These are phyloP conservation scores for Eulemur macaco DNA, from an alignment of 2,113 vertebrate species.

Conservation along the genomic window DNA sequence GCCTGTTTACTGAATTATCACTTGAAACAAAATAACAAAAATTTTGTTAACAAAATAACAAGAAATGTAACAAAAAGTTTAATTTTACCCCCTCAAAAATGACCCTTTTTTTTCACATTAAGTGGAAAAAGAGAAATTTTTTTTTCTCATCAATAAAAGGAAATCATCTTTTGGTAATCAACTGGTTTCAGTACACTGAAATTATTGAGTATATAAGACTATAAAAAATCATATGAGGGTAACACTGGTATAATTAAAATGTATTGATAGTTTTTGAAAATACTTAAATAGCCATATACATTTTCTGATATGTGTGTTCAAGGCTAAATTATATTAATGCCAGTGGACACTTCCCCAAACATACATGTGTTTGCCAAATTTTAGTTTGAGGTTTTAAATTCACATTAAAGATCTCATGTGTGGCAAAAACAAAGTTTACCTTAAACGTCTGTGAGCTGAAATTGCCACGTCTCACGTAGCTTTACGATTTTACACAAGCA, in stretches of 20 bases:
- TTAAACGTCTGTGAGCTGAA: constrained; percentile 40
- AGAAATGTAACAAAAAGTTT: not conserved
- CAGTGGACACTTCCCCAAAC: not conserved
- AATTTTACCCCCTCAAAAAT: not conserved
- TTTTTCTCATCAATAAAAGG: not conserved
- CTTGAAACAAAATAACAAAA: constrained; percentile 35
- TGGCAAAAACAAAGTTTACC: not conserved
- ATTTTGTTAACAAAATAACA: not conserved
- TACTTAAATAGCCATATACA: not conserved
- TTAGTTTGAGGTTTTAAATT: constrained; percentile 9
- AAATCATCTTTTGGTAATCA: constrained; percentile 4
- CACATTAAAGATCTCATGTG: not conserved
- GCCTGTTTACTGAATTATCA: constrained; percentile 36
- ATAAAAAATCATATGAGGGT: not conserved
- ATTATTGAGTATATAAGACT: not conserved
- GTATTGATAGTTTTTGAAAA: constrained; percentile 17
- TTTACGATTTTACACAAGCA: constrained; percentile 29
- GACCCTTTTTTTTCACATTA: not conserved
- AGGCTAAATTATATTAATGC: not conserved
- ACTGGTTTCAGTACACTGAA: not conserved
- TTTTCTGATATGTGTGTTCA: not conserved
- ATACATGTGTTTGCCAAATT: not conserved
- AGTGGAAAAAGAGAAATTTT: not conserved
- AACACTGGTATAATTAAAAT: constrained; percentile 5
- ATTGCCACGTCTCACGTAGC: not conserved